Base-by-base conservation (phyloP, 2,113 vertebrate species). In the Pelodiscus sinensis region DNA sequence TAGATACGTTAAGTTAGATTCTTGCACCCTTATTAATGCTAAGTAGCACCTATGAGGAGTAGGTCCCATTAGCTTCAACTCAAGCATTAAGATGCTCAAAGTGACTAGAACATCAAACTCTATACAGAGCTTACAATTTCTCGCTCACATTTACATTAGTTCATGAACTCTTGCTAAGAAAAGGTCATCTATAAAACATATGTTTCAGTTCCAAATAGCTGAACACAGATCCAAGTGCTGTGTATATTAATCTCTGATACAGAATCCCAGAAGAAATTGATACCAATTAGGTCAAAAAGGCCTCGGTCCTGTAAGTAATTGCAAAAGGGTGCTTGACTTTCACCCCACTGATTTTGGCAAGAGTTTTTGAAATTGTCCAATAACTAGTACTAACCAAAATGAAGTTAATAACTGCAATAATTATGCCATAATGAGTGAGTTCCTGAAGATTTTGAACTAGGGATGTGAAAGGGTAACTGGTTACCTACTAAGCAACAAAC, bases 221-320 rank as follows among this genome's bases (percentile, higher is more conserved):
- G 6, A 92, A 58, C 38, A 86, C 0, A 0, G 79, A 68, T 27
- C n/a, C 91, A 89, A 44, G 83, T 56, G 86, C 79, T 0, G 0
- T 77, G 29, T 3, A n/a, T 68, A 68, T 68, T 82, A 0, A 0
- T 15, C 38, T 79, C 56, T 38, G 65, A 21, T 0, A 68, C 16
- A 18, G 62, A 68, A 15, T 68, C 62, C 7, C 31, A n/a, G 1
- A 57, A 9, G 0, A 3, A 27, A 68, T 19, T 0, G 0, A 82
- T 71, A 92, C 2, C 0, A 1, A 82, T 51, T 55, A 0, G 44
- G 7, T n/a, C 27, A 21, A 38, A 60, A 79, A 2, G 0, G 77
- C 75, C 31, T 68, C 15, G 58, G 79, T 71, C 44, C 87, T 62
- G 22, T 13, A 3, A 13, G 35, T 44, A 24, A 86, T 82, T 6